phyloP scores from a whole-genome alignment of 2,888 invertebrate genomes.

The Cephus spinipes region DNA sequence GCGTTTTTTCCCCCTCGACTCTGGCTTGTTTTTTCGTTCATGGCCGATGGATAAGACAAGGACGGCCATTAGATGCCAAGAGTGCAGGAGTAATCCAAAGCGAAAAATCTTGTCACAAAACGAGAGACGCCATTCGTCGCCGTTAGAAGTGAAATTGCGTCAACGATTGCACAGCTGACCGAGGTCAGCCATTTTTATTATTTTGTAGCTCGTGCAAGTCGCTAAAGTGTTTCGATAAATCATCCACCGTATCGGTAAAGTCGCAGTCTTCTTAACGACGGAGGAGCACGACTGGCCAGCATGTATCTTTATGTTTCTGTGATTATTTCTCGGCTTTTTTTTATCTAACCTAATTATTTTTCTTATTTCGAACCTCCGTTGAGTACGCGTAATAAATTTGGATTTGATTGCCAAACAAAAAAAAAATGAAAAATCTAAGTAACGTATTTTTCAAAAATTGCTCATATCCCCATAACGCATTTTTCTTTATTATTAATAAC shows the following conservation, averaged over 20 bases:
- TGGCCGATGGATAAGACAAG: not conserved
- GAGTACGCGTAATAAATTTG: not conserved
- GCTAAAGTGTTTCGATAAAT: slow-evolving; percentile 20
- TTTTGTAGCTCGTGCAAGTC: not conserved
- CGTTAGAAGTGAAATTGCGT: not conserved
- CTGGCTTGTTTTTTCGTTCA: not conserved
- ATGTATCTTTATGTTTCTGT: not conserved
- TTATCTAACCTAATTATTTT: not conserved
- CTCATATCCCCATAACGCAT: too few species aligned
- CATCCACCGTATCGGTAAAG: not conserved
- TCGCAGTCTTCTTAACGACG: not conserved
- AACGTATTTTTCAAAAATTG: too few species aligned
- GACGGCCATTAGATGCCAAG: not conserved
- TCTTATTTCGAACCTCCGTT: not conserved
- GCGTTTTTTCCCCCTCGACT: not conserved
- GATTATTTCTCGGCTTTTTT: not conserved
- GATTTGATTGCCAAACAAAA: not conserved
- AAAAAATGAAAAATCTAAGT: not conserved
- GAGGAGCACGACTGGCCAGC: not conserved
- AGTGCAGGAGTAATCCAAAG: not conserved
- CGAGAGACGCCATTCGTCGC: not conserved
- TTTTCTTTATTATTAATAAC: too few species aligned
- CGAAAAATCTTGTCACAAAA: slow-evolving; percentile 1
- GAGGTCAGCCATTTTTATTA: not conserved
- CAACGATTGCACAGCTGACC: not conserved